Evolutionary conservation across 1,140 invertebrate genomes (phyloP).

Genomic region (Panagrolaimus sp.): DNA sequence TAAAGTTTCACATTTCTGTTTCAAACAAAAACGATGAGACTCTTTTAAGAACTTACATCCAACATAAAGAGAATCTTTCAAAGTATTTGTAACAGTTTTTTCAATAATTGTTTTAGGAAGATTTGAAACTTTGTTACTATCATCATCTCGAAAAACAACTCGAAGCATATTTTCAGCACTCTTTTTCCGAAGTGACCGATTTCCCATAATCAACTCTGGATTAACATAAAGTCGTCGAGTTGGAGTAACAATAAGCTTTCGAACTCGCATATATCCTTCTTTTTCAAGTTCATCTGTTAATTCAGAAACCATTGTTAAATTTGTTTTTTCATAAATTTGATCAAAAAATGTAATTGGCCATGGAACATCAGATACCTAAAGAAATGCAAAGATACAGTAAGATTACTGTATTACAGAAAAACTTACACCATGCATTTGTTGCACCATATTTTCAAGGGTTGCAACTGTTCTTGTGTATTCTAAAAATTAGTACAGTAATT

Average conservation of each 20-base stretch:
- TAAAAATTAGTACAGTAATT: neutral
- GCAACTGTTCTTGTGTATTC: neutral
- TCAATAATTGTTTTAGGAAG: neutral
- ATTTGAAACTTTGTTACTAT: neutral
- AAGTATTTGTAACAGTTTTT: neutral
- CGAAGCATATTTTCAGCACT: slow-evolving; percentile 8
- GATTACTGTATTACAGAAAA: too few species aligned
- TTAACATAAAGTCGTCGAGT: slow-evolving; percentile 35
- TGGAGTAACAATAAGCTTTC: slow-evolving; percentile 32
- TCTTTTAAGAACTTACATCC: slow-evolving; percentile 4
- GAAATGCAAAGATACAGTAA: too few species aligned
- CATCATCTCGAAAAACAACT: slow-evolving; percentile 10
- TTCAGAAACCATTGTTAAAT: neutral
- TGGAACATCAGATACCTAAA: neutral
- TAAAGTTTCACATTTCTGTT: too few species aligned
- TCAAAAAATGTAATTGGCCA: neutral
- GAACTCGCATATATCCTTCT: neutral
- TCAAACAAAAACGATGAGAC: neutral
- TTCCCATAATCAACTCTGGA: slow-evolving; percentile 41
- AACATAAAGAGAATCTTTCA: neutral
- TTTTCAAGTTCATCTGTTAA: neutral
- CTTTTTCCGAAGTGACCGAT: slow-evolving; percentile 31
- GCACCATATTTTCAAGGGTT: slow-evolving; percentile 1
- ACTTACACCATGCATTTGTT: neutral
- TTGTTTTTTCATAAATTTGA: neutral